phyloP scores from a whole-genome alignment of 1,140 invertebrate species.

The Cydia pomonella region DNA sequence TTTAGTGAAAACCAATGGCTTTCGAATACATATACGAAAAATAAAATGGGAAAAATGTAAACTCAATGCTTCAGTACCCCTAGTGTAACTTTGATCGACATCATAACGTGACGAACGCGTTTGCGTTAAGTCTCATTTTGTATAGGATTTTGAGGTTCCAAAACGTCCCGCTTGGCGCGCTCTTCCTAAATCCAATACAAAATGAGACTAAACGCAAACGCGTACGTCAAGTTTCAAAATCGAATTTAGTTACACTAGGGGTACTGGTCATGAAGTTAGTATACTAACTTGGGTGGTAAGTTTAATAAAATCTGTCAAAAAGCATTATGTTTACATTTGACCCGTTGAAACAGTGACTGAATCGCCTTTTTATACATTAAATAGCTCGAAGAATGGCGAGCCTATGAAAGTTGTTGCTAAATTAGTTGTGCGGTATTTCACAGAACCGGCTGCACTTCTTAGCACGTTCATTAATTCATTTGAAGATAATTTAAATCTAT shows the following conservation, averaged over 20 bases:
- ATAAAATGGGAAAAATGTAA: slow-evolving; percentile 37
- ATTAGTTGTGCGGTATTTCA: slow-evolving; percentile 65
- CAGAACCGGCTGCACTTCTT: slow-evolving; percentile 41
- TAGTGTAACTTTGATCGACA: too few species aligned
- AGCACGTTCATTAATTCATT: slow-evolving; percentile 8
- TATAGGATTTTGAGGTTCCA: too few species aligned
- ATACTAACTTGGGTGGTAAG: background rate
- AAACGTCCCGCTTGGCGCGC: too few species aligned
- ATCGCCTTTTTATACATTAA: slow-evolving; percentile 1
- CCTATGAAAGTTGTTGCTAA: slow-evolving; percentile 47
- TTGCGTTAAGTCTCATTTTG: too few species aligned
- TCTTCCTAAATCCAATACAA: too few species aligned
- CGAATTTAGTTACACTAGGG: too few species aligned
- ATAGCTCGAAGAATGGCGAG: background rate
- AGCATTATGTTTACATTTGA: background rate
- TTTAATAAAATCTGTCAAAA: background rate
- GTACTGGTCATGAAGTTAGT: background rate
- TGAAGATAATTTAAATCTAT: background rate
- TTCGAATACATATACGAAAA: slow-evolving; percentile 43
- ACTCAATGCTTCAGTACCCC: slow-evolving; percentile 15
- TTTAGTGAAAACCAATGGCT: slow-evolving; percentile 40
- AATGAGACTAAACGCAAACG: too few species aligned
- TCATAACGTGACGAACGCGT: too few species aligned
- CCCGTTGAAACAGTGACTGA: slow-evolving; percentile 14
- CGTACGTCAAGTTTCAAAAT: too few species aligned